phyloP scores from a whole-genome alignment of 2,888 invertebrate species.

The Phaonia tiefii region DNA sequence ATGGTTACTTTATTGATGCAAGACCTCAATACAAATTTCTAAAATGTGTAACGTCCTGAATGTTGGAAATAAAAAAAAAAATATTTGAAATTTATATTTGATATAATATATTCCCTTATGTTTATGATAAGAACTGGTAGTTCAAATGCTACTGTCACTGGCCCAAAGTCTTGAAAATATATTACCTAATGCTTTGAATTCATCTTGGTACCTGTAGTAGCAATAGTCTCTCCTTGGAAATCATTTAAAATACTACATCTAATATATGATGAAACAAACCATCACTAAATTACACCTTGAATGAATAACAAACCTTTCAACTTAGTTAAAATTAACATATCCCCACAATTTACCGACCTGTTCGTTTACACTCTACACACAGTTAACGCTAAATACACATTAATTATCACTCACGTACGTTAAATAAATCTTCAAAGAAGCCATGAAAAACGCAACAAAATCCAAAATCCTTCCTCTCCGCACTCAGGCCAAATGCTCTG shows the following conservation, averaged over 20 bases:
- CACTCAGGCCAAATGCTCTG: not conserved
- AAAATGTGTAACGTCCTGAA: no score
- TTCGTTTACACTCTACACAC: slow-evolving; percentile 3
- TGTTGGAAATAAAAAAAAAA: no score
- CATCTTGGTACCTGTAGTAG: no score
- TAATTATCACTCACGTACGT: slow-evolving; percentile 67
- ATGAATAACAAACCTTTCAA: slow-evolving; percentile 24
- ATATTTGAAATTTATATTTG: no score
- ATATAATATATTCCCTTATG: no score
- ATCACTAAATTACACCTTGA: slow-evolving; percentile 35
- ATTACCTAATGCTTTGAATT: no score
- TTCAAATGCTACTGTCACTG: no score
- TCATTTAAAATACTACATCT: slow-evolving; percentile 29
- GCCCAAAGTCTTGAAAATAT: no score
- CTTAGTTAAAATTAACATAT: slow-evolving; percentile 61
- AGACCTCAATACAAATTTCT: no score
- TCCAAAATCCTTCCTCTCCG: not conserved
- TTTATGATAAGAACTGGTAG: no score
- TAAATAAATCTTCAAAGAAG: slow-evolving; percentile 62
- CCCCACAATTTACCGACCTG: slow-evolving; percentile 50
- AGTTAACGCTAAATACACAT: slow-evolving; percentile 64
- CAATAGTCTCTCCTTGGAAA: slow-evolving; percentile 6
- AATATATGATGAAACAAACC: slow-evolving; percentile 21
- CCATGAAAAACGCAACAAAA: not conserved
- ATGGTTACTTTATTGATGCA: no score